Base-by-base conservation (phyloP, 1,140 invertebrate genomes). In the Rhagoletis zephyria region DNA sequence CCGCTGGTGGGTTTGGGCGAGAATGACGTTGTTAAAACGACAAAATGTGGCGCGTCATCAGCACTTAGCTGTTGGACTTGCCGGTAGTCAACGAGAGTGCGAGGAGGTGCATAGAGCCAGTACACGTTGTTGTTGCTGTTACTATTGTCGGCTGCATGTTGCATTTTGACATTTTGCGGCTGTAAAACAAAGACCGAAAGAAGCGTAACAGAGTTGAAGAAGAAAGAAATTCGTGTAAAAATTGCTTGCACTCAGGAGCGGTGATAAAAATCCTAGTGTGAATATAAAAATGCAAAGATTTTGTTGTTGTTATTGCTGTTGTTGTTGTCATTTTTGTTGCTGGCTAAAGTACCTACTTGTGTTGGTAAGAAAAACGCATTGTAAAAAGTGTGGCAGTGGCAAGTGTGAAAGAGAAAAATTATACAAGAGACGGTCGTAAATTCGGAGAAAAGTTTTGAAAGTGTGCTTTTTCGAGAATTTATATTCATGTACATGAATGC, bases 331-430 rank as follows among this genome's bases (percentile, higher is more conserved):
- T 45, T 77, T 77, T 14, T 30, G 45, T 48, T 77, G 42, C 14
- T 3, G 42, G 74, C 42, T 30, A 74, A 67, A 67, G 64, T 67
- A 40, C 64, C 30, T 67, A 40, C 42, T 4, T 56, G 51, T 56
- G 10, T 74, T 74, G 70, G 14, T 9, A 74, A 74, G 70, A 48
- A 30, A 42, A 42, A 74, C 7, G 30, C 30, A 30, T 10, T 7
- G n/a, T 30, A 65, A 48, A 74, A 74, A 74, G 16, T 48, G 40
- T 74, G 70, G 70, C 70, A 48, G 16, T n/a, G 45, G 70, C 70
- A 74, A 74, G 70, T 74, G 70, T 74, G 70, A 74, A 74, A 74
- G 70, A 74, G 70, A 74, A 74, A 67, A 74, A 74, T 74, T 74
- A 74, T 48, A 74, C 70, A 74, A 45, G 42, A 74, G 42, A 45